Percentiles rank a stretch among this genome's conserved stretches.
These are phyloP conservation scores for Microcebus murinus DNA, from an alignment of 2,113 vertebrate genomes.

Conservation along the genomic window DNA sequence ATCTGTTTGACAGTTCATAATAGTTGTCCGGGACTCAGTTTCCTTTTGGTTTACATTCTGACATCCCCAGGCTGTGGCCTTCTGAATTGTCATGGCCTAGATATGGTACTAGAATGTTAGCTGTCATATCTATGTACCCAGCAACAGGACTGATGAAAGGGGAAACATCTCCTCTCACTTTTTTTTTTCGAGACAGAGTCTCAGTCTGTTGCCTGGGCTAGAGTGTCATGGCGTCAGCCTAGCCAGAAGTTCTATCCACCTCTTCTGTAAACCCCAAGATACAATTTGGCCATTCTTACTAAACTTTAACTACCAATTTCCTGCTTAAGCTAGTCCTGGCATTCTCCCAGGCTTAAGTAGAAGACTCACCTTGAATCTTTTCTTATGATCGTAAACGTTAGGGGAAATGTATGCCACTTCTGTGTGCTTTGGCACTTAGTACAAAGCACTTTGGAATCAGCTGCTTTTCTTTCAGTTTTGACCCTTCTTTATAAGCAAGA, in stretches of 20 bases:
- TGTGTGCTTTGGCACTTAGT: not conserved
- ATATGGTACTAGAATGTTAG: not conserved
- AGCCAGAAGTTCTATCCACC: not conserved
- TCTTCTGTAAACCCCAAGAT: not conserved
- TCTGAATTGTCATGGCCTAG: not conserved
- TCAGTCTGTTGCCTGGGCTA: too few relatives aligned
- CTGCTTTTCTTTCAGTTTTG: not conserved
- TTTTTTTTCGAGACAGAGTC: too few relatives aligned
- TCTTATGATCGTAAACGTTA: not conserved
- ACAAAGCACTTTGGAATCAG: not conserved
- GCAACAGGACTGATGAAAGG: not conserved
- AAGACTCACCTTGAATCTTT: not conserved
- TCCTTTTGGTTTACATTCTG: not conserved
- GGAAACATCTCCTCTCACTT: not conserved
- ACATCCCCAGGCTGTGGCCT: not conserved
- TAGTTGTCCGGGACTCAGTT: not conserved
- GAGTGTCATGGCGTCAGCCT: too few relatives aligned
- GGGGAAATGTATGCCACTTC: not conserved
- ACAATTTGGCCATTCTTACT: not conserved
- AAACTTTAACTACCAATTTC: not conserved
- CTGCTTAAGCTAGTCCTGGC: not conserved
- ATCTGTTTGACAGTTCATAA: not conserved
- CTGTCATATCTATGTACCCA: not conserved
- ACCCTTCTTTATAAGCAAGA: not conserved
- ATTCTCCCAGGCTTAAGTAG: too few relatives aligned